These are phyloP conservation scores for Capromys pilorides DNA, from an alignment of 2,797 vertebrate species.

Conservation along the genomic window DNA sequence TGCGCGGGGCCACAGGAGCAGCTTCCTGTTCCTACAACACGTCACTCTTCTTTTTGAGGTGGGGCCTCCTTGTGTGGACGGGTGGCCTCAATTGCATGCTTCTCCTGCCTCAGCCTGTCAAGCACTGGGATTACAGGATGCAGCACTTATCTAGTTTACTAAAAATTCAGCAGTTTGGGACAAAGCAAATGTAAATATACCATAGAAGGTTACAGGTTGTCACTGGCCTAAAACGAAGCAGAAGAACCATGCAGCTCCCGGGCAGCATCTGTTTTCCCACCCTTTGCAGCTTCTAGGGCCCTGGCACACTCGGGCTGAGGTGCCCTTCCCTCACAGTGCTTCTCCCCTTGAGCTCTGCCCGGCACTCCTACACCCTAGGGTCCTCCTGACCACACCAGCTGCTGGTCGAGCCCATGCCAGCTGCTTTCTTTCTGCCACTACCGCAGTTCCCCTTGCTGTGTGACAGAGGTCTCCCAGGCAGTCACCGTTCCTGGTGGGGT, in stretches of 20 bases:
- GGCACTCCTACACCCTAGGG: too few relatives aligned
- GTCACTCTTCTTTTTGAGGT: not conserved
- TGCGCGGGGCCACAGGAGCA: not conserved
- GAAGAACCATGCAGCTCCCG: not conserved
- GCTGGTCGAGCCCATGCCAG: not conserved
- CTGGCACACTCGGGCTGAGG: not conserved
- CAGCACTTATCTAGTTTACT: not conserved
- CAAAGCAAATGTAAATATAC: not conserved
- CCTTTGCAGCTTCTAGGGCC: not conserved
- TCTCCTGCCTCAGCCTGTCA: not conserved
- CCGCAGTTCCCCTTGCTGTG: not conserved
- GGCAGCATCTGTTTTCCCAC: not conserved
- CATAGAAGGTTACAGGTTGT: not conserved
- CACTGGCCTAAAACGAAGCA: not conserved
- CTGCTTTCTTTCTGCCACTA: not conserved
- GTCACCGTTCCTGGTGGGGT: too few relatives aligned
- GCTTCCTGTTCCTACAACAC: not conserved
- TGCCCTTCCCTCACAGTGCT: not conserved
- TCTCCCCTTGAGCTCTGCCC: not conserved
- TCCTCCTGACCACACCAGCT: not conserved
- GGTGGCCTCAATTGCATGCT: not conserved
- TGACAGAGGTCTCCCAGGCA: not conserved
- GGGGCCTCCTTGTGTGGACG: not conserved
- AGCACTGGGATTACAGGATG: not conserved
- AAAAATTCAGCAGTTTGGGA: not conserved